phyloP scores from a whole-genome alignment of 2,888 invertebrate genomes.

The Laspeyria flexula region DNA sequence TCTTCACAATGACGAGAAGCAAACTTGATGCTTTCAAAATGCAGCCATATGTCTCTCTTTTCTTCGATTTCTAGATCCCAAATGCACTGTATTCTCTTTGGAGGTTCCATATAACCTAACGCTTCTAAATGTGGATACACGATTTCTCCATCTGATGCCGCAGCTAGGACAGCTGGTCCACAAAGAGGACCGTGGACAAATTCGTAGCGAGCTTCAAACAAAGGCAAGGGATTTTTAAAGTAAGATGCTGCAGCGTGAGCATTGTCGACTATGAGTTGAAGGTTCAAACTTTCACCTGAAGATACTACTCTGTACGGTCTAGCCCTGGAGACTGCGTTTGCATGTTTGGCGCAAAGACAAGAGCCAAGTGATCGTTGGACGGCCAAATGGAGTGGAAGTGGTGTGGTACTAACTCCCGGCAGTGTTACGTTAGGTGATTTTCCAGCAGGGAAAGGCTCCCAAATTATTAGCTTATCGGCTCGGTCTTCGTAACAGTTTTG shows the following conservation, averaged over 20 bases:
- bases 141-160: constrained; percentile 94
- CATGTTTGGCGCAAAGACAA: constrained; percentile 90
- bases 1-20: constrained; percentile 94
- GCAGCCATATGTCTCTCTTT: constrained; percentile 94
- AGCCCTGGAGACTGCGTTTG: constrained; percentile 85
- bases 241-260: constrained; percentile 94
- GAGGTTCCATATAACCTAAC: constrained; percentile 88
- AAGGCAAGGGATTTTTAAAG: constrained; percentile 93
- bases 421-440: constrained; percentile 61
- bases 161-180: constrained; percentile 92
- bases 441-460: constrained; percentile 88
- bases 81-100: constrained; percentile 90
- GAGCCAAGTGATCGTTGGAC: constrained; percentile 89
- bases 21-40: constrained; percentile 94
- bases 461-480: constrained; percentile 93
- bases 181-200: constrained; percentile 96
- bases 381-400: constrained; percentile 86
- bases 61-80: constrained; percentile 94
- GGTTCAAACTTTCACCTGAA: constrained; percentile 91
- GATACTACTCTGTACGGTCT: constrained; percentile 90
- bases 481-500: constrained; percentile 95
- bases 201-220: constrained; percentile 95
- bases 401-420: constrained; percentile 72
- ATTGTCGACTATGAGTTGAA: constrained; percentile 93
- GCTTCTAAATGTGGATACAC: constrained; percentile 95